Base-by-base conservation (phyloP, 1,140 invertebrate genomes). In the Lethocerus indicus region DNA sequence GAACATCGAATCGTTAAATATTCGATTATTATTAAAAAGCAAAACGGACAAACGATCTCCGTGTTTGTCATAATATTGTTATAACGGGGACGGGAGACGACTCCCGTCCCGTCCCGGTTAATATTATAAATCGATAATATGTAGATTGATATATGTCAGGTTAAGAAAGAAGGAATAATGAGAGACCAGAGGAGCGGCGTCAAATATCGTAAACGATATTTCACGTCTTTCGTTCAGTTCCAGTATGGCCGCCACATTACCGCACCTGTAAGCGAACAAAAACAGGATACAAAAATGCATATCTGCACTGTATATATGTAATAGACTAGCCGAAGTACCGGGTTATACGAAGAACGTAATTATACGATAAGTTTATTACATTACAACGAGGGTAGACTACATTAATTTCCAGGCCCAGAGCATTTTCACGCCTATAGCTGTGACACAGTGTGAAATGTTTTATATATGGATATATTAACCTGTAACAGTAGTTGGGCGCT, bases 401-500 rank as follows among this genome's bases (percentile, higher is more conserved):
- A 18, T 13, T 18, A 23, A 44, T 44, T 44, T 44, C 16, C n/a
- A 32, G n/a, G 29, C 29, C 29, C n/a, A 32, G 9, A 32, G n/a
- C 9, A 9, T 32, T 32, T 9, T 9, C 9, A n/a, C 29, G 9
- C n/a, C n/a, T 32, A 32, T 9, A n/a, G n/a, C 9, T 32, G 9
- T 32, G 29, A 32, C 9, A 9, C n/a, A 9, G 9, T n/a, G 9
- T 9, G 9, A 32, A 26, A 26, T 13, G 12, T 21, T 4, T 24
- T 25, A 9, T 9, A 24, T 9, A 12, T 9, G 27, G 13, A 21
- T 14, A 25, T 24, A n/a, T 12, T 25, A 5, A 98, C 67, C 94
- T 83, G 67, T 97, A 98, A 65, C 94, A 98, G 63, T 98, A 99
- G 69, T 99, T 99, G 2, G 96, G 96, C 24, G 96, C 96, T 3